Base-by-base conservation (phyloP, 2,888 invertebrate species). In the Apotomis turbidana region DNA sequence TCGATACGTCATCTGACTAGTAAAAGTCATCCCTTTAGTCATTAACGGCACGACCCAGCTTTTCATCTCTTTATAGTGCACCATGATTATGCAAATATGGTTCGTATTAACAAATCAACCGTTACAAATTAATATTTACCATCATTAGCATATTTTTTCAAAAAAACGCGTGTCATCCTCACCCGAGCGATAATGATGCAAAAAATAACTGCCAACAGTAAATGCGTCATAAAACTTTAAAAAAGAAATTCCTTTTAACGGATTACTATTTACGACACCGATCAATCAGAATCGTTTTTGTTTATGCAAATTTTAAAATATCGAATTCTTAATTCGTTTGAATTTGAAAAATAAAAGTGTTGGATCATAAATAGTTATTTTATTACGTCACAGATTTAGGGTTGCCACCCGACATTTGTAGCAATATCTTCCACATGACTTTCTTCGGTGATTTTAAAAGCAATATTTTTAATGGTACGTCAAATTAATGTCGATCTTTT, bases 101-200 rank as follows among this genome's bases (percentile, higher is more conserved):
- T 77, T 82, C 81, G 81, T 85, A 90, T 91, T 91, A 91, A 84
- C 92, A 93, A 90, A 93, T 93, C 91, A 93, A 87, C 93, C 93
- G 93, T 93, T 90, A 90, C 92, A 92, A 93, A 93, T 93, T 90
- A 89, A 87, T 93, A 90, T 93, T 93, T 91, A 92, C 88, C 71
- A 78, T 87, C 79, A 92, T 93, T 92, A 82, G 83, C 93, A 93
- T 93, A 92, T 82, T 84, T 82, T 86, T 85, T 81, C 84, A 89
- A 88, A 81, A 87, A 91, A 87, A 84, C 89, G 83, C 89, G 87
- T 89, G 91, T 91, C 92, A 93, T 87, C 81, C 78, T 83, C 79
- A 76, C 79, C 75, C 77, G 79, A 77, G 75, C 77, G 68, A 74
- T 78, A 79, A 80, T 81, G 77, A 85, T 83, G 83, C 84, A 81